Evolutionary conservation across 2,113 vertebrate species (phyloP).

Genomic region (Zootoca vivipara): DNA sequence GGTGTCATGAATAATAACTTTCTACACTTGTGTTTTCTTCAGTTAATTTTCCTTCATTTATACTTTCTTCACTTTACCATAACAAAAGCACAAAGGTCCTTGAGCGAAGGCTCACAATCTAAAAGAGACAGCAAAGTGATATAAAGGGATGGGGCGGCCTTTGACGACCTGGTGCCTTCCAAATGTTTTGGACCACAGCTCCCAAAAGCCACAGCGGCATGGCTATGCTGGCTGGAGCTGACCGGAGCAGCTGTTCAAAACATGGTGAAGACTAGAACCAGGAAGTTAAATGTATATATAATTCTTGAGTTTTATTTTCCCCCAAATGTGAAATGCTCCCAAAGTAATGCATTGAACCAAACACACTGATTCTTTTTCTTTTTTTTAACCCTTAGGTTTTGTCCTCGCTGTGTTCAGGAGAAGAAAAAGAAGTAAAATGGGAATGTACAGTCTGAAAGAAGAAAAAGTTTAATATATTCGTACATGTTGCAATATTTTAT

Average conservation of each 20-base stretch:
- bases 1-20: slow-evolving; percentile 49
- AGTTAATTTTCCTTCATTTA: background rate
- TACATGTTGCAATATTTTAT: slow-evolving; percentile 66
- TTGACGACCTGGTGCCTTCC: too few relatives aligned
- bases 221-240: too few relatives aligned
- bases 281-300: background rate
- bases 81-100: background rate
- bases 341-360: background rate
- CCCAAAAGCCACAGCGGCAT: too few relatives aligned
- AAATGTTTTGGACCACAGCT: too few relatives aligned
- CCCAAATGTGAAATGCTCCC: background rate
- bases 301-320: background rate
- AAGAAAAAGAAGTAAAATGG: slow-evolving; percentile 91
- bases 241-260: too few relatives aligned
- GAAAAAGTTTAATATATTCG: slow-evolving; percentile 59
- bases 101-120: background rate
- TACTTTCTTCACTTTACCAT: background rate
- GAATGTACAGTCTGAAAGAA: slow-evolving; percentile 1
- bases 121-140: background rate
- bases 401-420: slow-evolving; percentile 94
- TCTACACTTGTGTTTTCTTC: background rate
- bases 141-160: too few relatives aligned
- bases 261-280: background rate
- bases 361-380: background rate
- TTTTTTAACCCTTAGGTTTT: slow-evolving; percentile 82